Percentiles rank a stretch among this genome's conserved stretches.
These are phyloP conservation scores for Ptychoptera contaminata DNA, from an alignment of 2,888 invertebrate genomes.

Conservation along the genomic window DNA sequence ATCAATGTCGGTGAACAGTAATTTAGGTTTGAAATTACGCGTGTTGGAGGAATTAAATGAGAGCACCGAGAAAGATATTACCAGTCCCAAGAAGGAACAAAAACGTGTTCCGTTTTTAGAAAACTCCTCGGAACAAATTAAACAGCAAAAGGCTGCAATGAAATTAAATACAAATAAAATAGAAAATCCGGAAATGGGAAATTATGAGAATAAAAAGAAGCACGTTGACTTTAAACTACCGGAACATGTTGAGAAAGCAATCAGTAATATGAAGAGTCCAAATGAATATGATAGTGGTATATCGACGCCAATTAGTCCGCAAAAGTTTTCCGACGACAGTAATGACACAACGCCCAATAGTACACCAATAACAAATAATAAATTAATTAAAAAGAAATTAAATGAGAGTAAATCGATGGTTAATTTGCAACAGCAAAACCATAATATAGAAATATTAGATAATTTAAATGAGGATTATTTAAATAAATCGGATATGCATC, in stretches of 20 bases:
- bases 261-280: slow-evolving; percentile 21
- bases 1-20: slow-evolving; percentile 31
- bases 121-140: slow-evolving; percentile 50
- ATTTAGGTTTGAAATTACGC: slow-evolving; percentile 30
- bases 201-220: slow-evolving; percentile 31
- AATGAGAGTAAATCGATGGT: slow-evolving; percentile 14
- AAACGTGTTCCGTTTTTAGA: slow-evolving; percentile 45
- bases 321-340: slow-evolving; percentile 15
- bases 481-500: slow-evolving; percentile 37
- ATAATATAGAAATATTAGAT: too few species aligned
- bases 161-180: slow-evolving; percentile 26
- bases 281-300: slow-evolving; percentile 43
- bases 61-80: slow-evolving; percentile 27
- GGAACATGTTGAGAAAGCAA: slow-evolving; percentile 10
- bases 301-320: slow-evolving; percentile 45
- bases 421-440: not conserved
- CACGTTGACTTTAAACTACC: slow-evolving; percentile 17
- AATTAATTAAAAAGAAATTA: too few species aligned
- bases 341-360: too few species aligned
- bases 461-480: slow-evolving; percentile 4
- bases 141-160: slow-evolving; percentile 42
- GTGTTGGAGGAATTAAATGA: slow-evolving; percentile 31
- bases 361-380: too few species aligned
- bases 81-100: slow-evolving; percentile 17
- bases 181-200: slow-evolving; percentile 11